A percentile compares a stretch with the other conserved stretches of the same genome.
phyloP scores from a whole-genome alignment of 2,888 invertebrate genomes.

The Drosophila pullipes region DNA sequence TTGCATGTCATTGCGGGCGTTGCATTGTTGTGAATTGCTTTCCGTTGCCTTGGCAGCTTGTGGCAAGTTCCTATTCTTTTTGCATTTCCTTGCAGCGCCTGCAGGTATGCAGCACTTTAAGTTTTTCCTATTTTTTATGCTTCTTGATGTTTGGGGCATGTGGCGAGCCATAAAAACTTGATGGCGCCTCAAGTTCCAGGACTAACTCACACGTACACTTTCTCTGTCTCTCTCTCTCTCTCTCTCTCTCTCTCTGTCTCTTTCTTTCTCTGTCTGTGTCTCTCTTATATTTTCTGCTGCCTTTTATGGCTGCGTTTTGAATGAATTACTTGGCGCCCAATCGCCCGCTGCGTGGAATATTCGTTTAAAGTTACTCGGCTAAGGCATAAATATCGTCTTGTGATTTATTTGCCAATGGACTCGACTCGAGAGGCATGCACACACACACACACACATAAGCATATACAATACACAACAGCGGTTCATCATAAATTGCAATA shows the following conservation, averaged over 20 bases:
- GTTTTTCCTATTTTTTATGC: constrained; percentile 1
- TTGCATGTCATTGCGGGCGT: constrained; percentile 36
- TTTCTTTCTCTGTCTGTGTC: not conserved
- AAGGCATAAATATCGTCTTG: constrained; percentile 41
- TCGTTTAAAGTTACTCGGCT: constrained; percentile 33
- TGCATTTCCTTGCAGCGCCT: constrained; percentile 51
- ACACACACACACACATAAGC: not conserved
- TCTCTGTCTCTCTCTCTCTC: not conserved
- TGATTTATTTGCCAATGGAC: constrained; percentile 70
- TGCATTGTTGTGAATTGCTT: constrained; percentile 33
- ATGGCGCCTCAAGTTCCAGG: constrained; percentile 45
- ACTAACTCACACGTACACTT: constrained; percentile 2
- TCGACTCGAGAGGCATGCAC: constrained; percentile 34
- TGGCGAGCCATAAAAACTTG: constrained; percentile 34
- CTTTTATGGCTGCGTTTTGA: constrained; percentile 60
- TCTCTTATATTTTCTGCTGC: not conserved
- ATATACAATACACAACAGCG: not conserved
- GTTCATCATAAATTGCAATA: constrained; percentile 73
- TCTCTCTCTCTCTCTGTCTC: not conserved
- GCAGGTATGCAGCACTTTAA: constrained; percentile 64
- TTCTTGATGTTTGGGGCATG: constrained; percentile 13
- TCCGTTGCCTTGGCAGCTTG: constrained; percentile 26
- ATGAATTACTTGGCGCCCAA: constrained; percentile 65
- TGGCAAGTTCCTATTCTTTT: not conserved
- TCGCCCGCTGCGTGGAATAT: constrained; percentile 51